These are phyloP conservation scores for Argopecten irradians DNA, from an alignment of 1,140 invertebrate genomes.

Conservation along the genomic window DNA sequence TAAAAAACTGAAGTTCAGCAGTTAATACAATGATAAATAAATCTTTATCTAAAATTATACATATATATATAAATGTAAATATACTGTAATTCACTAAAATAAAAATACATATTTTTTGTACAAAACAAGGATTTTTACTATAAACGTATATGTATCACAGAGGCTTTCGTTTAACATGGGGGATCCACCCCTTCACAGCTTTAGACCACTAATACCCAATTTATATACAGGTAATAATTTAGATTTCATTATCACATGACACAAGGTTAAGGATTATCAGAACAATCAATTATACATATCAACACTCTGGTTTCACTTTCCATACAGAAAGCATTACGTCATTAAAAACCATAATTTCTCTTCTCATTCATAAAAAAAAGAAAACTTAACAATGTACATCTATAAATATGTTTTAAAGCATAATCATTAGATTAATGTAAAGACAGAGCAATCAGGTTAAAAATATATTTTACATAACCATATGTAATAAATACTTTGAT, in stretches of 20 bases:
- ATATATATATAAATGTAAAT: not conserved
- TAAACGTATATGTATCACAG: slow-evolving; percentile 12
- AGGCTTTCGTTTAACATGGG: not conserved
- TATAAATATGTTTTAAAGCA: not conserved
- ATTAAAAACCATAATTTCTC: too few relatives aligned
- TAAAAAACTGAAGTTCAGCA: slow-evolving; percentile 22
- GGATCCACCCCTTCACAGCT: not conserved
- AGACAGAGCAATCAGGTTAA: not conserved
- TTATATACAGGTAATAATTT: not conserved
- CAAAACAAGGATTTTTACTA: not conserved
- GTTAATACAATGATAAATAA: slow-evolving; percentile 23
- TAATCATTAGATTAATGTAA: not conserved
- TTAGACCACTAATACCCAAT: not conserved
- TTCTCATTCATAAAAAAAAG: too few relatives aligned
- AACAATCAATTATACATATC: not conserved
- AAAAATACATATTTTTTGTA: not conserved
- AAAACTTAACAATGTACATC: not conserved
- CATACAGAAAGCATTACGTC: not conserved
- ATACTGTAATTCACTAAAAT: slow-evolving; percentile 9
- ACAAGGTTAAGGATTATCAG: not conserved
- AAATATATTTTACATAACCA: too few relatives aligned
- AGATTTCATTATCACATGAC: not conserved
- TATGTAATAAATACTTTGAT: too few relatives aligned
- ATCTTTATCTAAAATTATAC: slow-evolving; percentile 24
- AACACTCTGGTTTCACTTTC: not conserved